Evolutionary conservation across 2,797 vertebrate genomes (phyloP).

Genomic region (Micropoecilia bifurca): DNA sequence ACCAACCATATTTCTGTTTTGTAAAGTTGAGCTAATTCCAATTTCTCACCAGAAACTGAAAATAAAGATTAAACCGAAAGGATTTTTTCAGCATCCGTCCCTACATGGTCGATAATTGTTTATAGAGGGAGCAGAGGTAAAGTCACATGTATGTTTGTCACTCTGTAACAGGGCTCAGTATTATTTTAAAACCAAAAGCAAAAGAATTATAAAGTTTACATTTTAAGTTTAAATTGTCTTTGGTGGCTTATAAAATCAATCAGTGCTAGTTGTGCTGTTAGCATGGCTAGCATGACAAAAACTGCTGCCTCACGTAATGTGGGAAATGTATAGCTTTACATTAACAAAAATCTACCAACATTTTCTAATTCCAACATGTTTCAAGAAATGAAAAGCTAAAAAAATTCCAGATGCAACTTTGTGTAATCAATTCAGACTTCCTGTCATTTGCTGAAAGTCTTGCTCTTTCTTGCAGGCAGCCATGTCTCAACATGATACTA

Average conservation of each 20-base stretch:
- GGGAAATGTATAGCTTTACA: neutral
- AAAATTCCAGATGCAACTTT: neutral
- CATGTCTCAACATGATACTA: neutral
- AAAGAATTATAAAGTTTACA: neutral
- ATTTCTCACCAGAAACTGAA: neutral
- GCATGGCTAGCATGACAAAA: neutral
- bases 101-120: neutral
- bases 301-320: neutral
- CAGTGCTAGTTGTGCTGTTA: neutral
- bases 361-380: neutral
- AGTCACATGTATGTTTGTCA: neutral
- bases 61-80: neutral
- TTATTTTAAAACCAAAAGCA: neutral
- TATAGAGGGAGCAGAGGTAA: neutral
- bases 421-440: neutral
- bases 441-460: neutral
- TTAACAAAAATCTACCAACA: neutral
- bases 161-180: neutral
- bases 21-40: neutral
- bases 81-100: neutral
- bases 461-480: neutral
- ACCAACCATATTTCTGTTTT: slow-evolving; percentile 48
- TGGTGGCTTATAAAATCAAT: neutral
- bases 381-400: neutral
- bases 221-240: too few species aligned